Evolutionary conservation across 2,113 vertebrate genomes (phyloP).

Genomic region (Mus musculus): GRCm39 chr10:85331001-85331500

Average conservation of each 20-base stretch:
- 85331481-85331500: too few relatives aligned
- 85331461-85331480: not conserved
- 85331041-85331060: not conserved
- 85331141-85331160: not conserved
- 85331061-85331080: not conserved
- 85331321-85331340: not conserved
- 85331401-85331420: not conserved
- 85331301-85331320: too few relatives aligned
- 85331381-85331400: not conserved
- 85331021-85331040: not conserved
- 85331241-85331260: not conserved
- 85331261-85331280: not conserved
- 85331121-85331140: not conserved
- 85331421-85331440: not conserved
- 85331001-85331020: not conserved
- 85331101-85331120: not conserved
- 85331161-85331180: not conserved
- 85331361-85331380: rapidly evolving
- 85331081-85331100: not conserved
- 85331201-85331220: not conserved
- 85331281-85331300: not conserved
- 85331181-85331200: not conserved
- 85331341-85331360: not conserved
- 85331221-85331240: not conserved
- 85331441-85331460: not conserved